Base-by-base conservation (phyloP, 2,113 vertebrate genomes). In the Rhinolophus sinicus region DNA sequence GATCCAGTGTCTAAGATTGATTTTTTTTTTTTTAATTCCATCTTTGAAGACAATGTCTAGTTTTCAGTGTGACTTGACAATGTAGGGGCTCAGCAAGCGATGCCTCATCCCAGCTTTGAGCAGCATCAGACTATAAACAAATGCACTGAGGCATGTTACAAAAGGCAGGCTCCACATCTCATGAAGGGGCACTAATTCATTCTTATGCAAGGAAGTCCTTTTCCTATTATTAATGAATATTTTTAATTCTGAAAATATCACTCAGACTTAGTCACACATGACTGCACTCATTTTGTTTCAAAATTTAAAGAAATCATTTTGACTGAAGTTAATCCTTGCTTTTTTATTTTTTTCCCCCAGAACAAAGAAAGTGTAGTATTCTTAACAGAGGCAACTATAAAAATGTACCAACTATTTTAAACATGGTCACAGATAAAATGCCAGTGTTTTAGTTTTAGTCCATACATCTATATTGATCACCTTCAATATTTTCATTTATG, bases 201-300 rank as follows among this genome's bases (percentile, higher is more conserved):
- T 98, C 76, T 95, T 92, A 98, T 98, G 96, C 96, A 97, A 98
- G 95, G 92, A 98, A 94, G 30, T 73, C 24, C 24, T 97, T 94
- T 97, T 93, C 92, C 92, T 83, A 86, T 97, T 98, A 98, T 97
- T 98, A 98, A 98, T 98, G 92, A 98, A 88, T 96, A 96, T 97
- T 97, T 96, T 96, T 97, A 98, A 94, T 44, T 73, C 91, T 78
- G 89, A 92, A 97, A 98, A 96, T 98, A 98, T 98, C 96, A 54
- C 84, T 98, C 96, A 85, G 96, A 95, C 97, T 98, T 98, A 97
- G 97, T 97, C 97, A 98, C 92, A 97, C 94, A 96, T 96, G 95
- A 93, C 56, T 97, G 93, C 92, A 97, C 96, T 73, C 97, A 97
- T 97, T 98, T 98, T 98, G 94, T 97, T 96, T 98, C 70, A 97